Conservation (phyloP, 2,888 invertebrate species). For the Stenotaenia linearis region DNA sequence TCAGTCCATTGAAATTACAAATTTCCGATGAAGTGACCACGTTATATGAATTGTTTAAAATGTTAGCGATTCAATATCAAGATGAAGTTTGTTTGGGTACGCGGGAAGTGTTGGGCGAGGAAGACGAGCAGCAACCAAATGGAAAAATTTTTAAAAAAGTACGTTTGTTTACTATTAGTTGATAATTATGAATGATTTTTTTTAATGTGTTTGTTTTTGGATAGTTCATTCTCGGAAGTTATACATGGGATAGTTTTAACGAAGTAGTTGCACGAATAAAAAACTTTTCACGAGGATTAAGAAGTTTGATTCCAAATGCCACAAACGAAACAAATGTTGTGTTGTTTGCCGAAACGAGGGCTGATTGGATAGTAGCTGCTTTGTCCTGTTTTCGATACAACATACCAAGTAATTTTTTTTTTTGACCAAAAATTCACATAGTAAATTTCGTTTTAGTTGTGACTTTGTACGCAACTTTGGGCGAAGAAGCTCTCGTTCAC, state of each 20-base stretch:
- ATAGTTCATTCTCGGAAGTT: conserved; percentile 59
- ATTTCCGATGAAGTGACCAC: conserved; percentile 40
- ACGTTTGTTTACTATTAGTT: not conserved
- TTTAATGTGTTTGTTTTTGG: not conserved
- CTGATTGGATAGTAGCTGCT: conserved; percentile 96
- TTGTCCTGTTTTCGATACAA: conserved; percentile 94
- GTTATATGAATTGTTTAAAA: conserved; percentile 63
- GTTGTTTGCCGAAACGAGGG: conserved; percentile 94
- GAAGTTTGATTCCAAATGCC: conserved; percentile 67
- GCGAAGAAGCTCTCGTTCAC: conserved; percentile 92
- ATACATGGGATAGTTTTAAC: conserved; percentile 78
- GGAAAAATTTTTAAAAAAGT: conserved; percentile 95
- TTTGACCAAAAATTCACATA: no score
- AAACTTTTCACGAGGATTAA: conserved; percentile 76
- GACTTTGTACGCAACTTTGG: conserved; percentile 93
- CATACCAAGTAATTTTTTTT: conserved; percentile 75
- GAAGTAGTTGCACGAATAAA: conserved; percentile 71
- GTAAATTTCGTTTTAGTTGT: conserved; percentile 56
- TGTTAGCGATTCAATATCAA: conserved; percentile 67
- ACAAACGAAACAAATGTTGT: conserved; percentile 63
- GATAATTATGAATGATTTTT: not conserved
- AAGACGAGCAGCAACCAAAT: conserved; percentile 89
- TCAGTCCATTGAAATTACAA: not conserved
- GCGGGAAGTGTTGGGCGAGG: conserved; percentile 81
- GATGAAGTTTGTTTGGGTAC: conserved; percentile 79